Evolutionary conservation across 2,113 vertebrate species (phyloP).

Genomic region (Epinephelus lanceolatus): DNA sequence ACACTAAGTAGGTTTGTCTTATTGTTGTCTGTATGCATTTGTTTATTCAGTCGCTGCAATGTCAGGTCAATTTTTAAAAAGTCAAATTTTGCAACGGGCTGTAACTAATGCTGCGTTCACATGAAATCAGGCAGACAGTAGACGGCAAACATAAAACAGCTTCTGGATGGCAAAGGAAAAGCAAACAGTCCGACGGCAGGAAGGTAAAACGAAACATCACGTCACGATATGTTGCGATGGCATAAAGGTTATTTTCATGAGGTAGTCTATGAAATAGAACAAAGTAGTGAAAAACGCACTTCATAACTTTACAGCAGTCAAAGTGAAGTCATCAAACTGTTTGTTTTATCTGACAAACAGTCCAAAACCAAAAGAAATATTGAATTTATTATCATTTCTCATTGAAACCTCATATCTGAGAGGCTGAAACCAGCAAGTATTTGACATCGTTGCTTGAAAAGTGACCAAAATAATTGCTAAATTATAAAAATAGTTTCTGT

Average conservation of each 20-base stretch:
- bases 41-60: background rate
- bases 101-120: background rate
- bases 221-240: no score
- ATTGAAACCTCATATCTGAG: background rate
- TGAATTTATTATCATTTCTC: background rate
- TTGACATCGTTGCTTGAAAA: background rate
- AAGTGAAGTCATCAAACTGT: background rate
- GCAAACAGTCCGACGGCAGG: no score
- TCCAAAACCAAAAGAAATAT: background rate
- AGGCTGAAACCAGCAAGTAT: slow-evolving; percentile 10
- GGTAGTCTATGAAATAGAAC: background rate
- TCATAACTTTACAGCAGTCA: background rate
- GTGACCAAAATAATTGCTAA: background rate
- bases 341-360: background rate
- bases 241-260: background rate
- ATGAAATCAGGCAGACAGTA: no score
- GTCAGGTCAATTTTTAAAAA: background rate
- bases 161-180: no score
- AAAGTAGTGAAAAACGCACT: background rate
- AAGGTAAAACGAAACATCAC: no score
- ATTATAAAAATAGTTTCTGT: background rate
- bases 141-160: no score
- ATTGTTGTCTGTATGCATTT: background rate
- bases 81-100: background rate
- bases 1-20: background rate